These are phyloP conservation scores for Drosophila triauraria DNA, from an alignment of 1,140 invertebrate species.

Conservation along the genomic window DNA sequence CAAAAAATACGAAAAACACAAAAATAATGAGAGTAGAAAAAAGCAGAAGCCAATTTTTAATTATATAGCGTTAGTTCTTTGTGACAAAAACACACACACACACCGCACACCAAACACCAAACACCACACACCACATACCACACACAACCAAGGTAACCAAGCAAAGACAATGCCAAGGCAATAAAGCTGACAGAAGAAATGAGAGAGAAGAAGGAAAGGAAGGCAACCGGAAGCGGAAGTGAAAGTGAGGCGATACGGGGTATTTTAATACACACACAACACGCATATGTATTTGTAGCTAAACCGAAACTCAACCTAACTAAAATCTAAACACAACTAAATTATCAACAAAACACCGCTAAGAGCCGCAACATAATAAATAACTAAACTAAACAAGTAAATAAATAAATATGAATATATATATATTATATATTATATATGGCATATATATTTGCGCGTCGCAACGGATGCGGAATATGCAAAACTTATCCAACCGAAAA, in stretches of 20 bases:
- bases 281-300: constrained; percentile 33
- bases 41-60: constrained; percentile 66
- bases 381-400: constrained; percentile 33
- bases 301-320: constrained; percentile 54
- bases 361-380: constrained; percentile 49
- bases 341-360: constrained; percentile 54
- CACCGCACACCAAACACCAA: constrained; percentile 10
- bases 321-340: constrained; percentile 32
- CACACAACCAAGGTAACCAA: constrained; percentile 19
- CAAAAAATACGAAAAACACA: constrained; percentile 57
- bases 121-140: constrained; percentile 4
- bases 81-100: constrained; percentile 54
- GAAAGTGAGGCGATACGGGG: constrained; percentile 38
- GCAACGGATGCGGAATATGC: constrained; percentile 30
- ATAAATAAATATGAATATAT: constrained; percentile 16
- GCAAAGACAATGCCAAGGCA: constrained; percentile 50
- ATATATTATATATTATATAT: constrained; percentile 21
- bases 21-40: constrained; percentile 25
- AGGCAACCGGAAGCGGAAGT: constrained; percentile 14
- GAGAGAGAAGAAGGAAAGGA: neutral
- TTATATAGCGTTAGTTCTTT: constrained; percentile 54
- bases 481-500: constrained; percentile 46
- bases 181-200: constrained; percentile 18
- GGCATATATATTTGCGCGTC: constrained; percentile 17
- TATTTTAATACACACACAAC: constrained; percentile 57